Evolutionary conservation across 1,140 invertebrate genomes (phyloP), one percentile per base, ranked within the genome.

Genomic region (Limonius californicus): DNA sequence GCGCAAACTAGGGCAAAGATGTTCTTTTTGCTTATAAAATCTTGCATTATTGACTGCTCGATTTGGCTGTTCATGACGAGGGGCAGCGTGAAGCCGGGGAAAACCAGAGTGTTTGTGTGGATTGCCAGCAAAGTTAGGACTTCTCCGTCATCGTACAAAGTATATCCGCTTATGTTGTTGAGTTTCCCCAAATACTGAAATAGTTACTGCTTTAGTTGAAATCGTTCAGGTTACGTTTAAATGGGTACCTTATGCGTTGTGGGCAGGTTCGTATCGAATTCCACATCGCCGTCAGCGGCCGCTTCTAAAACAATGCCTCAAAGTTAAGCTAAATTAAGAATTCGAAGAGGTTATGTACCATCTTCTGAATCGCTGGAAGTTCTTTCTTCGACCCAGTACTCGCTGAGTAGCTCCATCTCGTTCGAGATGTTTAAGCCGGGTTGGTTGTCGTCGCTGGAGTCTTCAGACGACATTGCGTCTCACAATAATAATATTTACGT

Each of bases 101-200:
- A 75, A 7, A 74, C 75, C 55, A 75, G 63, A 7, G 74, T 76
- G 19, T 73, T 74, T 0, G 73, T 74, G 45, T 72, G 69, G 20
- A 77, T 68, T 18, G 71, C 72, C 3, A 72, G 57, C 47, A 74
- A 61, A 23, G 65, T 61, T 8, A 75, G 62, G 0, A 74, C 57
- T 57, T 72, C 68, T 6, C 74, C 73, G 62, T 76, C 73, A 45
- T 77, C 75, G 63, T 67, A 75, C 19, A 74, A 60, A 9, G 73
- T 73, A 54, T 75, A 75, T 18, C 74, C 74, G 53, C 71, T 68
- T 2, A 76, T 61, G 57, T 73, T 68, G 14, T 76, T 67, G 54
- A 77, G 54, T 63, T 72, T 73, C n/a, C 75, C 75, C 9, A 77
- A 66, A 64, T 77, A 77, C 75, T 76, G n/a, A n/a, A n/a, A n/a